These are phyloP conservation scores for Hylaea fasciaria DNA, from an alignment of 2,888 invertebrate genomes.

Conservation along the genomic window DNA sequence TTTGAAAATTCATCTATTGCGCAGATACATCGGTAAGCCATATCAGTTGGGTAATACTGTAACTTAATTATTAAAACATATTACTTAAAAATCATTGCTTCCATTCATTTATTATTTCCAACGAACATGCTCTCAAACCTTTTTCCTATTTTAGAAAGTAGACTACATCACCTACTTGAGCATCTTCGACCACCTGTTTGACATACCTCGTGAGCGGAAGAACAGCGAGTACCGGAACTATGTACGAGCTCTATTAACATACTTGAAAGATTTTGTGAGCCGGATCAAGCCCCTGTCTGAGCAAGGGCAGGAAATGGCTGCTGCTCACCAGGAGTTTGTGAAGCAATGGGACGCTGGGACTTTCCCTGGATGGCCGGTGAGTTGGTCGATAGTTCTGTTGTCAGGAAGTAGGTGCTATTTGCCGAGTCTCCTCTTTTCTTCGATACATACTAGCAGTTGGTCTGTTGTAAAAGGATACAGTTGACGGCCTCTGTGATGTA, in stretches of 20 bases:
- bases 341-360: constrained; percentile 94
- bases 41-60: too few relatives aligned
- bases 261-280: constrained; percentile 92
- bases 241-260: constrained; percentile 92
- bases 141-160: constrained; percentile 86
- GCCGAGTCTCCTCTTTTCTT: too few relatives aligned
- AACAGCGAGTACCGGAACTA: constrained; percentile 95
- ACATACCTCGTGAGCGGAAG: constrained; percentile 96
- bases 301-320: constrained; percentile 90
- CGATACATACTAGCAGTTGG: too few relatives aligned
- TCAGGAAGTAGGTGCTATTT: too few relatives aligned
- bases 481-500: too few relatives aligned
- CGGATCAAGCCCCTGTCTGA: constrained; percentile 95
- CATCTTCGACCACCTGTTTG: constrained; percentile 97
- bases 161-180: constrained; percentile 98
- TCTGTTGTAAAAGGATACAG: too few relatives aligned
- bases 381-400: constrained; percentile 38
- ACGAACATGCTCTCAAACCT: neutral
- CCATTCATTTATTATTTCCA: neutral
- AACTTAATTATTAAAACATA: too few relatives aligned
- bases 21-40: too few relatives aligned
- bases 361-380: constrained; percentile 97
- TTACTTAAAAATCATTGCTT: neutral
- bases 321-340: constrained; percentile 91
- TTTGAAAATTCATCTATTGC: too few relatives aligned